phyloP scores from a whole-genome alignment of 2,888 invertebrate genomes.

The Macaria liturata region DNA sequence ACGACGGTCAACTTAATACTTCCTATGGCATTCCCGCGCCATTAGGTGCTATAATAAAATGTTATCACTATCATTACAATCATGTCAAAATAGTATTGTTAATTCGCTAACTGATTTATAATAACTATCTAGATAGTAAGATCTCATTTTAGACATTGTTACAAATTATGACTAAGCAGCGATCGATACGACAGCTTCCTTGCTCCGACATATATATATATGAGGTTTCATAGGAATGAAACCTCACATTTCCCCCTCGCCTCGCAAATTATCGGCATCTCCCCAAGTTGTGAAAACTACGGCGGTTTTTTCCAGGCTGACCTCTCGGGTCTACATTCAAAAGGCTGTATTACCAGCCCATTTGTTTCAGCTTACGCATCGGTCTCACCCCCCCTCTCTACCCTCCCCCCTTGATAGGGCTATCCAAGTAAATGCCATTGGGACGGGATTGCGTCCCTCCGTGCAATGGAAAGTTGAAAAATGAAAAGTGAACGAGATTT shows the following conservation, averaged over 20 bases:
- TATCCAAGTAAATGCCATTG: constrained; percentile 16
- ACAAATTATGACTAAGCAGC: too few species aligned
- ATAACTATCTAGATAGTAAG: too few species aligned
- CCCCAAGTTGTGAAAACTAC: constrained; percentile 10
- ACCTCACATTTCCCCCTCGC: not conserved
- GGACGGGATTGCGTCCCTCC: constrained; percentile 6
- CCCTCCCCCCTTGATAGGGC: constrained; percentile 14
- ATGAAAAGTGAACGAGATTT: constrained; percentile 5
- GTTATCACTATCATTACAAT: too few species aligned
- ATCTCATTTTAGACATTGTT: too few species aligned
- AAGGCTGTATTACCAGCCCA: constrained; percentile 22
- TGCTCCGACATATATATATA: too few species aligned
- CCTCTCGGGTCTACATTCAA: constrained; percentile 17
- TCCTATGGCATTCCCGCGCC: too few species aligned
- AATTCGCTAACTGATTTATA: too few species aligned
- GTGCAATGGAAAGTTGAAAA: constrained; percentile 5
- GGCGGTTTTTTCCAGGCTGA: constrained; percentile 6
- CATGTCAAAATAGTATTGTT: too few species aligned
- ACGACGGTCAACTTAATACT: too few species aligned
- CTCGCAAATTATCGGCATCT: constrained; percentile 10
- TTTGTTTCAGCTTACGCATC: constrained; percentile 24
- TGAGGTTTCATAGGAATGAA: not conserved
- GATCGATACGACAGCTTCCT: too few species aligned
- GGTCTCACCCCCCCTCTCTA: constrained; percentile 1
- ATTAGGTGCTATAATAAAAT: too few species aligned